These are phyloP conservation scores for Agrochola lota DNA, from an alignment of 2,888 invertebrate species.

Conservation along the genomic window DNA sequence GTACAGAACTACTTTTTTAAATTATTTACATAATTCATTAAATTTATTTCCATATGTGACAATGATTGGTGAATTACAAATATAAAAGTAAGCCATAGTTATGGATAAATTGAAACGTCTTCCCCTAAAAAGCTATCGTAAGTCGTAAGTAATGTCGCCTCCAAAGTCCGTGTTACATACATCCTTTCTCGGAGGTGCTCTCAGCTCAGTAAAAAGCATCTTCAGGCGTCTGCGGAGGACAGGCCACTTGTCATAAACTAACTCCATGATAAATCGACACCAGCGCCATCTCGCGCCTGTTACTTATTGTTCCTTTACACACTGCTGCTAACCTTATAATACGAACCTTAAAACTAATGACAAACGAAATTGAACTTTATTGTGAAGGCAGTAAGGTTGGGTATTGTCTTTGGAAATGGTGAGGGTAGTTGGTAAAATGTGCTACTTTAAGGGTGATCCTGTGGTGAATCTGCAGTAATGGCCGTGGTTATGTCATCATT, in stretches of 20 bases:
- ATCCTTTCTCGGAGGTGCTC: conserved; percentile 68
- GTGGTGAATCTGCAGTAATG: conserved; percentile 79
- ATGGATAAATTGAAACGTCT: background rate
- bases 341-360: background rate
- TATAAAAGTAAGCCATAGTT: background rate
- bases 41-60: background rate
- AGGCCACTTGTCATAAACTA: conserved; percentile 88
- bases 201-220: conserved; percentile 84
- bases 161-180: conserved; percentile 24
- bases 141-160: conserved; percentile 23
- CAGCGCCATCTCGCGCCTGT: conserved; percentile 83
- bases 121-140: conserved; percentile 1
- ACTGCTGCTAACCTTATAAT: conserved; percentile 58
- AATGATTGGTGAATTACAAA: background rate
- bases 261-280: conserved; percentile 86
- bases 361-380: conserved; percentile 64
- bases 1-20: background rate
- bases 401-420: background rate
- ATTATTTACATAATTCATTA: too few relatives aligned
- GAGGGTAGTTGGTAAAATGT: conserved; percentile 46
- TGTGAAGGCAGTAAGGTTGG: accelerated
- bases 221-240: conserved; percentile 81
- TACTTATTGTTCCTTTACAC: conserved; percentile 87
- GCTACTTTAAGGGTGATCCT: conserved; percentile 76
- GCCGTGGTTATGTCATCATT: conserved; percentile 82